Base-by-base conservation (phyloP, 2,113 vertebrate species). In the Mobula birostris region DNA sequence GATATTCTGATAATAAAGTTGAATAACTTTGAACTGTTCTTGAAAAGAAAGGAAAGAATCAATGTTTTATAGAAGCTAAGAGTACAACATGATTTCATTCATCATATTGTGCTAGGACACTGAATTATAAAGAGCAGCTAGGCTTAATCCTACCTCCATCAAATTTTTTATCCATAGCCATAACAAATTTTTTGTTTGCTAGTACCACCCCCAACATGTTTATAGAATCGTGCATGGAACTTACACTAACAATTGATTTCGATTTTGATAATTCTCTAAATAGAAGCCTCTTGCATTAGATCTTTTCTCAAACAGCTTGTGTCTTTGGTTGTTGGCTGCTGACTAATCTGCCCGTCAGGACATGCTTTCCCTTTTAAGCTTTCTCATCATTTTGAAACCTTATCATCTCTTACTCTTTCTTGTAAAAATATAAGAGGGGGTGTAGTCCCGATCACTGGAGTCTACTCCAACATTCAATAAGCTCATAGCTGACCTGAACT, bases 1-100 rank as follows among this genome's bases (percentile, higher is more conserved):
- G 61, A 61, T 61, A 87, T 24, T 87, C 85, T 88, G 85, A 88
- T 66, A 88, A 88, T n/a, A 66, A 63, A n/a, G 58, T 88, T 4
- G n/a, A 88, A 12, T 32, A 29, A 12, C 27, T n/a, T 12, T 88
- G 85, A n/a, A 11, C 85, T n/a, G 56, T 58, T 88, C 61, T 27
- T n/a, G 15, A 66, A 63, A n/a, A 88, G 27, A 88, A 88, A 63
- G 27, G 0, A 88, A 88, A 88, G 82, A 27, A 56, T 85, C 27
- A 15, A 19, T 32, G 79, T 80, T 36, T 79, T n/a, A 40, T 17
- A 5, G 32, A 6, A 40, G 40, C 32, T 5, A 19, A 17, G 14
- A 40, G 12, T 3, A 4, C 6, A 74, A 19, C 19, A 40, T 6
- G 14, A 80, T 32, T 15, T 15, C 36, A 17, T 40, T 80, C 2